phyloP scores from a whole-genome alignment of 2,888 invertebrate species.

The Oithona nana region DNA sequence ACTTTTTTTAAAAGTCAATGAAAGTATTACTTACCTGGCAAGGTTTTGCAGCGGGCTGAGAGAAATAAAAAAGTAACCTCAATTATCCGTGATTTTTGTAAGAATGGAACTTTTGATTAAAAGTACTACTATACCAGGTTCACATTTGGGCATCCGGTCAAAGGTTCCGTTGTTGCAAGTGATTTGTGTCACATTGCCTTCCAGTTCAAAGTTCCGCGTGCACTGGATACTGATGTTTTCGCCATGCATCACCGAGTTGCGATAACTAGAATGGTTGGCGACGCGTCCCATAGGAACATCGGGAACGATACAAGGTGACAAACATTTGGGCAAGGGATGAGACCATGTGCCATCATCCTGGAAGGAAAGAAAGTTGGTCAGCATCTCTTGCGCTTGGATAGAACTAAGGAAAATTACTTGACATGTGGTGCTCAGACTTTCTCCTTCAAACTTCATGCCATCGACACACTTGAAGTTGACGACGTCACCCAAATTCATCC shows the following conservation, averaged over 20 bases:
- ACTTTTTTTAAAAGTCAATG: no score
- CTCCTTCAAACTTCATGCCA: constrained; percentile 28
- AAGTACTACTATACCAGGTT: no score
- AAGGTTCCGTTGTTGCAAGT: constrained; percentile 88
- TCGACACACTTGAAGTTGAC: constrained; percentile 31
- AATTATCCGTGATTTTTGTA: no score
- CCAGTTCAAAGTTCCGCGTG: constrained; percentile 50
- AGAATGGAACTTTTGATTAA: no score
- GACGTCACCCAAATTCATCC: constrained; percentile 34
- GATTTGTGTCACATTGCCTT: constrained; percentile 41
- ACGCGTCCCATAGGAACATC: constrained; percentile 30
- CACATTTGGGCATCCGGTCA: constrained; percentile 74
- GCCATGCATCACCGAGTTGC: constrained; percentile 35
- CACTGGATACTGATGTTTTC: constrained; percentile 57
- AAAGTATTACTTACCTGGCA: no score
- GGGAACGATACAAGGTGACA: constrained; percentile 75
- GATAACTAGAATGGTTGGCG: background rate
- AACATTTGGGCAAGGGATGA: constrained; percentile 34
- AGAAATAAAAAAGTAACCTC: no score
- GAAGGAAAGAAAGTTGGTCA: no score
- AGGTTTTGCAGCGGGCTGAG: constrained; percentile 30
- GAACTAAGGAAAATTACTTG: no score
- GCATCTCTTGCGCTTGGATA: no score
- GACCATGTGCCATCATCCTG: constrained; percentile 36
- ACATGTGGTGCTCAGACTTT: constrained; percentile 5